Evolutionary conservation across 2,888 invertebrate species (phyloP), one percentile per base, ranked within the genome.

Genomic region (Campoplex capitator): DNA sequence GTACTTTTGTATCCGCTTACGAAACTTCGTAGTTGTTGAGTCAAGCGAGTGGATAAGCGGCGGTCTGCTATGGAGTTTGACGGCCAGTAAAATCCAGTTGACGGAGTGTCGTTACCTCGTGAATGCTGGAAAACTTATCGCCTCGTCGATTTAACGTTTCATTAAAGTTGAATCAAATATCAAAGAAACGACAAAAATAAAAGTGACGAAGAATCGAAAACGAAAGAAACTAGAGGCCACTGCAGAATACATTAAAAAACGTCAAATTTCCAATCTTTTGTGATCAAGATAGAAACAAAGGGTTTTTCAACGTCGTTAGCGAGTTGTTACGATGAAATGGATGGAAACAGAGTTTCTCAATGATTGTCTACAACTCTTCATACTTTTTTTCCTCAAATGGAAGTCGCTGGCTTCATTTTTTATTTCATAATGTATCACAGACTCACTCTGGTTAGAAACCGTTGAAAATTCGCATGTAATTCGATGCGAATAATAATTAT

Each of bases 371-470:
- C 16, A 62, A 79, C 45, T 48, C 62, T 62, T 32, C 38, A 6
- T 28, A 13, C 4, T 32, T 32, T 45, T 58, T 16, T 32, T 32
- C 62, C 6, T 62, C 13, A 16, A 16, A 28, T 16, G 16, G 0
- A 62, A 62, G 3, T 6, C 32, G 32, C 16, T 13, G 16, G 16
- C 32, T 62, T 32, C 32, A 62, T 45, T 48, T 80, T 67, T 88
- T 86, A 90, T 90, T 89, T 85, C 89, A 89, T 92, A 91, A 92
- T 91, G 92, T 92, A 92, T 93, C 92, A 93, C 91, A 84, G 90
- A 92, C 92, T 92, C 91, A 92, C 93, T 93, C 93, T 92, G 92
- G 92, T 93, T 92, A 91, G 92, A 90, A 92, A 92, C 92, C 93
- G 92, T 90, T 90, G 90, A 89, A 88, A 89, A 89, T 87, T 56